Evolutionary conservation across 2,888 invertebrate species (phyloP).

Genomic region (Mayetiola destructor): DNA sequence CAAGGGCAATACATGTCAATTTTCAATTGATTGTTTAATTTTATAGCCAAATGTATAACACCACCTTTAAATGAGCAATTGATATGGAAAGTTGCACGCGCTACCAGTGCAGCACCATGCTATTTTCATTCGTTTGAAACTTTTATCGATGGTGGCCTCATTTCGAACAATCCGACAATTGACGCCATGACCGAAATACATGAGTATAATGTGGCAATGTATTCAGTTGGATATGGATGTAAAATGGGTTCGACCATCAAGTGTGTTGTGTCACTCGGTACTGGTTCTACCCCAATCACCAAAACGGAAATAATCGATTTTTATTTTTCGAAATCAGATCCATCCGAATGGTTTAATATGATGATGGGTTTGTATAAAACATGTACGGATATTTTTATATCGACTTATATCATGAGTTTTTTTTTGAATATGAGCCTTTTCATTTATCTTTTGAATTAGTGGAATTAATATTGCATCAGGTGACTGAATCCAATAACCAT

Average conservation of each 20-base stretch:
- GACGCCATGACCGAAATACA: constrained; percentile 89
- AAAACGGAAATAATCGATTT: constrained; percentile 69
- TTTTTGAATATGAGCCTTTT: no score
- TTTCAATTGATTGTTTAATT: neutral
- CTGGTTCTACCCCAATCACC: constrained; percentile 56
- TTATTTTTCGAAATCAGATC: constrained; percentile 73
- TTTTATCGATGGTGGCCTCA: constrained; percentile 85
- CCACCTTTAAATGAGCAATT: constrained; percentile 50
- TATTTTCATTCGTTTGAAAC: constrained; percentile 69
- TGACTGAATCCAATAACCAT: constrained; percentile 82
- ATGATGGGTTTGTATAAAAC: constrained; percentile 65
- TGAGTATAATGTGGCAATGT: constrained; percentile 71
- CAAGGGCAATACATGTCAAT: constrained; percentile 1
- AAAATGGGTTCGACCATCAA: constrained; percentile 50
- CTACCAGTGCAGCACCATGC: constrained; percentile 94
- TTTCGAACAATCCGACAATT: constrained; percentile 93
- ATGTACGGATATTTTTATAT: constrained; percentile 59
- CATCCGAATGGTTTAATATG: no score
- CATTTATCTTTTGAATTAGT: constrained; percentile 33
- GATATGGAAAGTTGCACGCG: constrained; percentile 87
- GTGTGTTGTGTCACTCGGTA: constrained; percentile 67
- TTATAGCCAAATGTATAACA: constrained; percentile 38
- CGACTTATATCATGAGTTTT: no score
- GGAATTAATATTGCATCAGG: constrained; percentile 78
- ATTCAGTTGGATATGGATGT: constrained; percentile 47